Percentiles rank a stretch among this genome's conserved stretches.
Conservation (phyloP, 2,797 vertebrate genomes). For the Cheirogaleus major region DNA sequence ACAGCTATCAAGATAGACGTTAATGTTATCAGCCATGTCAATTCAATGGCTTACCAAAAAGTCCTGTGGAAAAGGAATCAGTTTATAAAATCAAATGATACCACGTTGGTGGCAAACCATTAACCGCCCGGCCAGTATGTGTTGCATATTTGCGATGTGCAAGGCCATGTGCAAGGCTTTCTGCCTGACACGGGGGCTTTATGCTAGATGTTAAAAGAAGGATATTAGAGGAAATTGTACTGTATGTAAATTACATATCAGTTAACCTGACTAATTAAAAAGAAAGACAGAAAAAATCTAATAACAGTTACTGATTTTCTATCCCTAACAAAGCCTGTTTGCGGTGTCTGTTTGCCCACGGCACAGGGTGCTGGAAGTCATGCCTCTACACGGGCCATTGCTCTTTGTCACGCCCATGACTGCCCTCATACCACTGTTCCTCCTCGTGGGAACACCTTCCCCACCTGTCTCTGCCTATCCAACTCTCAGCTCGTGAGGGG, state of each 20-base stretch:
- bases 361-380: too few relatives aligned
- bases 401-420: neutral
- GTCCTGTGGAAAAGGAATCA: neutral
- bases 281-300: neutral
- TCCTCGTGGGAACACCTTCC: neutral
- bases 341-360: neutral
- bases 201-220: neutral
- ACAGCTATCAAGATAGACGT: neutral
- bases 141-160: neutral
- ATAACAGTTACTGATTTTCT: neutral
- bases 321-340: neutral
- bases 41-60: neutral
- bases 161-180: neutral
- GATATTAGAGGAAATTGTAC: neutral
- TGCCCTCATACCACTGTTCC: fast-evolving
- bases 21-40: neutral
- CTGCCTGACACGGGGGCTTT: neutral
- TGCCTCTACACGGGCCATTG: neutral
- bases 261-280: neutral
- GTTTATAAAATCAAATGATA: neutral
- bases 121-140: neutral
- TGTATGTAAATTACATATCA: neutral
- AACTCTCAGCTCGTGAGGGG: neutral
- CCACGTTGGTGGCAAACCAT: fast-evolving
- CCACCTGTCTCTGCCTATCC: neutral